These are phyloP conservation scores for Notothenia coriiceps DNA, from an alignment of 2,113 vertebrate genomes.

Conservation along the genomic window DNA sequence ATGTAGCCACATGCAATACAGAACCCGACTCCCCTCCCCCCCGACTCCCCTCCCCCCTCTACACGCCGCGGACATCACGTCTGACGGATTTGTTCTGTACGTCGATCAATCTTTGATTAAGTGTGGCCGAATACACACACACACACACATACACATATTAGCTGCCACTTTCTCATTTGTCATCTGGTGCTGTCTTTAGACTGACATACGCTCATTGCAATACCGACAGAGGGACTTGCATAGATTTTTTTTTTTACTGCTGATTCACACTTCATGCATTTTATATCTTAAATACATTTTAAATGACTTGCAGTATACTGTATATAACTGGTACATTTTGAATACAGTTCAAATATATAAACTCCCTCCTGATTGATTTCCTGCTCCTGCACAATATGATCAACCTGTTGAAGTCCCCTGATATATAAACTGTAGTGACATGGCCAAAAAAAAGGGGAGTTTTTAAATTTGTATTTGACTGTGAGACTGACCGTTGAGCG, in stretches of 20 bases:
- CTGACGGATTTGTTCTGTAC: constrained; percentile 47
- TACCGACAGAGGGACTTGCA: neutral
- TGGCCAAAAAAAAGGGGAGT: too few relatives aligned
- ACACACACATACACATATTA: constrained; percentile 1
- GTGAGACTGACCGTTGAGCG: too few relatives aligned
- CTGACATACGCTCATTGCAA: neutral
- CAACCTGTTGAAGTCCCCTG: too few relatives aligned
- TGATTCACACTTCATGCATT: neutral
- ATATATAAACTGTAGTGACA: too few relatives aligned
- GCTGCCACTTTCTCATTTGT: constrained; percentile 8
- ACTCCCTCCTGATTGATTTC: neutral
- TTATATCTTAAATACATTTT: neutral
- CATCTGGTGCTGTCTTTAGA: neutral
- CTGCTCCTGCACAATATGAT: too few relatives aligned
- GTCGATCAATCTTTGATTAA: constrained; percentile 39
- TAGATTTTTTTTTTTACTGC: neutral
- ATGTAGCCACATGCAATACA: constrained; percentile 59
- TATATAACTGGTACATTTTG: neutral
- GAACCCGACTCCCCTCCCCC: constrained; percentile 9
- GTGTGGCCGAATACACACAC: neutral
- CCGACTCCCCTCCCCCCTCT: constrained; percentile 30
- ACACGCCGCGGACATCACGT: constrained; percentile 17
- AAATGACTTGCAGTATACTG: neutral
- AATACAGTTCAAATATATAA: neutral
- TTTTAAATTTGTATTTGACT: too few relatives aligned